phyloP scores from a whole-genome alignment of 2,113 vertebrate genomes.

The Bombycilla garrulus region DNA sequence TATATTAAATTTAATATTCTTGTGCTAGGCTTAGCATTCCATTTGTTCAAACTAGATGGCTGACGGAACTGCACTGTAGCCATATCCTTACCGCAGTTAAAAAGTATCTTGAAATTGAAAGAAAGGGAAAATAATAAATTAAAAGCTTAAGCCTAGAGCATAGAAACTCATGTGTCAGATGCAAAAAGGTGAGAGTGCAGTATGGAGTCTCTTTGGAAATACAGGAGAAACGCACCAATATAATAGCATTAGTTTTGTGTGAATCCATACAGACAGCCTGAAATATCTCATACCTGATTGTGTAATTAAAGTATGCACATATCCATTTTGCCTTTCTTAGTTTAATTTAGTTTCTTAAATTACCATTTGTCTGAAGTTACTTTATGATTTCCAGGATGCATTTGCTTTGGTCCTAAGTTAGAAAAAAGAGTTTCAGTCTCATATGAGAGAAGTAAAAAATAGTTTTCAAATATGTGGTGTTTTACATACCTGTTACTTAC shows the following conservation, averaged over 20 bases:
- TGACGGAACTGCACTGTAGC: neutral
- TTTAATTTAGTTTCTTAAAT: neutral
- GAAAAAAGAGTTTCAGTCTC: neutral
- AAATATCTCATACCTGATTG: neutral
- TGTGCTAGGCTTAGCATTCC: neutral
- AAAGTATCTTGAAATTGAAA: neutral
- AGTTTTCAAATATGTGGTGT: neutral
- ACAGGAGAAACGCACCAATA: neutral
- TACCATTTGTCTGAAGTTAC: neutral
- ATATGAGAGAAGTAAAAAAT: neutral
- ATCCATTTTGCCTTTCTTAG: neutral
- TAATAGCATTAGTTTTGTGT: neutral
- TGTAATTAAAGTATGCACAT: neutral
- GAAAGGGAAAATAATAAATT: neutral
- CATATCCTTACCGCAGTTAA: neutral
- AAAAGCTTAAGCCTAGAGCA: neutral
- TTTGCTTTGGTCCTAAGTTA: neutral
- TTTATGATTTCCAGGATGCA: neutral
- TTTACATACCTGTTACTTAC: neutral
- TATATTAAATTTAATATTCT: neutral
- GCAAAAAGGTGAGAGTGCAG: neutral
- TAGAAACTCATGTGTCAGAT: neutral
- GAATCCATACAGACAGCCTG: neutral
- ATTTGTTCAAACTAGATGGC: neutral
- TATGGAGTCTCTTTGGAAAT: neutral